Evolutionary conservation across 1,140 invertebrate species (phyloP), one percentile per base, ranked within the genome.

Genomic region (Antheraea mylitta): DNA sequence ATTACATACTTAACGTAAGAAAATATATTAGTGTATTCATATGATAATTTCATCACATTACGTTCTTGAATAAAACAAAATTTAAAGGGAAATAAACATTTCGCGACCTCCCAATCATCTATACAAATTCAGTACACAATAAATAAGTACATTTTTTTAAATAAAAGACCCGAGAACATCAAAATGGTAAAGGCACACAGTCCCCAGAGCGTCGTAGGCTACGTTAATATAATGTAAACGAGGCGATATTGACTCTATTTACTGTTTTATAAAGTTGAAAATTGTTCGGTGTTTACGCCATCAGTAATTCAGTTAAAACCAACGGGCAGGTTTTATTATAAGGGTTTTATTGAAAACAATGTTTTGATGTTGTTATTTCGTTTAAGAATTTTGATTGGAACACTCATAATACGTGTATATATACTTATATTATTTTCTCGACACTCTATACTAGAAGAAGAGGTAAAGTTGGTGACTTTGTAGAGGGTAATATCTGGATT

Each of bases 91-190:
- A 6, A 53, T 53, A 53, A 53, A 53, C 0, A 53, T 53, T 53
- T 53, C 13, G 11, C 45, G 45, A 53, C 45, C 45, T 16, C 60
- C 60, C 60, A 61, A 61, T 22, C 18, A 22, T 61, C 18, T 13
- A 61, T 16, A 53, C 45, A 16, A 53, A 53, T 53, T 16, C 45
- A 1, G 19, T 48, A 30, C 30, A 48, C 45, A 48, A 45, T 53
- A 67, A 68, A 71, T 38, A 71, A 71, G 67, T 67, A 71, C 63
- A 68, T 64, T 68, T 30, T 30, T 71, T 72, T 68, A 72, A 65
- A 65, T 65, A 38, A 65, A 65, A 65, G 37, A 65, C 22, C 61
- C 61, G 61, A 45, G 66, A 68, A 67, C 66, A 68, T 62, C 45
- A 68, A 70, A 65, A 64, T 63, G 58, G 42, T 60, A 48, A 67